Base-by-base conservation (phyloP, 2,797 vertebrate genomes). In the Vespertilio murinus region DNA sequence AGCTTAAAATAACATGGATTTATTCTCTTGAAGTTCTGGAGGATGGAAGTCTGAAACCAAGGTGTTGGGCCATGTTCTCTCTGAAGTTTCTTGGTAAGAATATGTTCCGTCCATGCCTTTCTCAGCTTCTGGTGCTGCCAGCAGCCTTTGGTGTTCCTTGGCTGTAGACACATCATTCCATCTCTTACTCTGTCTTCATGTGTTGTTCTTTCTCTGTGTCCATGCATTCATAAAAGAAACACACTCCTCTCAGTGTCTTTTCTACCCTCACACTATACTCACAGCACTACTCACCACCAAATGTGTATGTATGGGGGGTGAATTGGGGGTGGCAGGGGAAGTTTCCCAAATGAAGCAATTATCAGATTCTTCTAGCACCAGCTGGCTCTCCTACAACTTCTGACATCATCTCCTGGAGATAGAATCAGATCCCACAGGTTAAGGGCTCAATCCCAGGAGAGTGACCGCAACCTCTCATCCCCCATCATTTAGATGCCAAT, bases 81-180 rank as follows among this genome's bases (percentile, higher is more conserved):
- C 38, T 69, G 25, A 75, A 85, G 64, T 82, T 79, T 52, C 71
- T 82, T 4, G 5, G 17, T 23, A 47, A 71, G 56, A 69, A 28
- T 69, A 1, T 8, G 2, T 16, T 77, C 1, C 18, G 6, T 35
- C 74, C n/a, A 16, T 13, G 25, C 1, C 18, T 73, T 90, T 79
- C 28, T 40, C 61, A 45, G 17, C 20, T 65, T 75, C 16, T 82
- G 28, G 12, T 30, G 25, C 23, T 69, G 14, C 33, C 42, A 38
- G 25, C 3, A 25, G n/a, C 38, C 17, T 33, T 22, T 22, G 22
- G 6, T 5, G 25, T 35, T 38, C 13, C 8, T 69, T 73, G 30
- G 8, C 35, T 77, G 3, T 6, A 25, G 38, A 40, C 6, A 6
- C 2, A 1, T n/a, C 5, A 20, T 5, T 56, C 54, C 28, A 2